phyloP scores from a whole-genome alignment of 2,888 invertebrate genomes.

The Oegoconia quadripuncta region DNA sequence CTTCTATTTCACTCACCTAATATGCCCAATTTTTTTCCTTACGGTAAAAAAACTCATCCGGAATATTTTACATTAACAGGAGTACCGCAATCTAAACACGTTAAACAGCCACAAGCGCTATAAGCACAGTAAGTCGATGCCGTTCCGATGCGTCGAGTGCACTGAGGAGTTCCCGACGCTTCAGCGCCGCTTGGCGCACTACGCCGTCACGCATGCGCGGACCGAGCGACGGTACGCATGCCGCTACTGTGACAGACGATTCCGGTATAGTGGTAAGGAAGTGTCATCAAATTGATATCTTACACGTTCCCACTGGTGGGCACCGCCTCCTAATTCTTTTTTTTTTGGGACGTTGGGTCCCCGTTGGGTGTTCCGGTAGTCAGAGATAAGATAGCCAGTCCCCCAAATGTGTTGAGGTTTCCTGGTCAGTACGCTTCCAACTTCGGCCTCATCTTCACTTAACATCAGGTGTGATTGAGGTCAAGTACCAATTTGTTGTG shows the following conservation, averaged over 20 bases:
- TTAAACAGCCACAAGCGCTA: conserved; percentile 5
- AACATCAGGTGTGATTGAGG: no score
- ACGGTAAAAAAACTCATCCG: no score
- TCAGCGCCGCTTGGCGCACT: conserved; percentile 1
- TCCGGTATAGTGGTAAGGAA: conserved; percentile 2
- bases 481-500: no score
- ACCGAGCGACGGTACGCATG: conserved; percentile 5
- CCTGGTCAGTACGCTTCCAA: no score
- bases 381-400: no score
- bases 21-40: no score
- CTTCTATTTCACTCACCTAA: no score
- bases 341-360: no score
- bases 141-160: conserved; percentile 5
- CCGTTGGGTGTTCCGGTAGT: no score
- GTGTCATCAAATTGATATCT: not conserved
- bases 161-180: conserved; percentile 2
- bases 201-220: conserved; percentile 1
- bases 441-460: no score
- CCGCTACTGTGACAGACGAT: conserved; percentile 1
- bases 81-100: conserved; percentile 6
- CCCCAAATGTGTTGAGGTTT: no score
- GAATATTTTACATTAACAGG: not conserved
- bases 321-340: no score
- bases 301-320: not conserved
- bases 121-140: not conserved